phyloP scores from a whole-genome alignment of 2,113 vertebrate species.

The Bufo gargarizans region DNA sequence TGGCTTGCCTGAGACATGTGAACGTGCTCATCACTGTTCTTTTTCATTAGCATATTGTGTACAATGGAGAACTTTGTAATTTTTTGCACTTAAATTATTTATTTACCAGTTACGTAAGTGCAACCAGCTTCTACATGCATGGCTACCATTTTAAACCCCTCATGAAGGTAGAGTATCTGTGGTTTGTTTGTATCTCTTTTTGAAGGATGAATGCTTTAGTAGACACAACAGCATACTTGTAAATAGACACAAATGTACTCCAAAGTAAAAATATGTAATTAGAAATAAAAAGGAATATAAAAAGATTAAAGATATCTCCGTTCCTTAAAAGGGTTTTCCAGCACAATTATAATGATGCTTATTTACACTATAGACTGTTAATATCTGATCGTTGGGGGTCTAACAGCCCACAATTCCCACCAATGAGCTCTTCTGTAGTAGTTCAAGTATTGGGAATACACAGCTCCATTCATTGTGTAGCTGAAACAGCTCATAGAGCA shows the following conservation, averaged over 20 bases:
- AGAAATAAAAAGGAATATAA: background rate
- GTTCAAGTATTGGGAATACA: no score
- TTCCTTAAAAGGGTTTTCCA: no score
- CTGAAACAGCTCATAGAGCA: no score
- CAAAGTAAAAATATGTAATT: constrained; percentile 1
- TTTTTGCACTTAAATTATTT: constrained; percentile 26
- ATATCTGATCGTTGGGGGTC: no score
- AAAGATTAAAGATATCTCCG: no score
- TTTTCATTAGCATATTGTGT: constrained; percentile 38
- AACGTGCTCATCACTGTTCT: constrained; percentile 30
- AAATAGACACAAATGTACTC: background rate
- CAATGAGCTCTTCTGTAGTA: no score
- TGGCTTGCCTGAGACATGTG: constrained; percentile 32
- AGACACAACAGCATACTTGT: background rate
- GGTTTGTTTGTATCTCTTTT: constrained; percentile 21
- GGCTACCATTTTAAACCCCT: constrained; percentile 11
- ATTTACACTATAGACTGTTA: no score
- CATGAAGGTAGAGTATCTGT: background rate
- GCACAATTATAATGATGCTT: no score
- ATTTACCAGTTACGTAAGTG: constrained; percentile 33
- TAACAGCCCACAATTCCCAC: no score
- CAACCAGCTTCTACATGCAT: constrained; percentile 16
- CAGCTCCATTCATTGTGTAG: no score
- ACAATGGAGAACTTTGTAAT: constrained; percentile 27
- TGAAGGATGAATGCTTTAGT: constrained; percentile 10